phyloP scores from a whole-genome alignment of 2,797 vertebrate genomes.

The Sebastes alutus region DNA sequence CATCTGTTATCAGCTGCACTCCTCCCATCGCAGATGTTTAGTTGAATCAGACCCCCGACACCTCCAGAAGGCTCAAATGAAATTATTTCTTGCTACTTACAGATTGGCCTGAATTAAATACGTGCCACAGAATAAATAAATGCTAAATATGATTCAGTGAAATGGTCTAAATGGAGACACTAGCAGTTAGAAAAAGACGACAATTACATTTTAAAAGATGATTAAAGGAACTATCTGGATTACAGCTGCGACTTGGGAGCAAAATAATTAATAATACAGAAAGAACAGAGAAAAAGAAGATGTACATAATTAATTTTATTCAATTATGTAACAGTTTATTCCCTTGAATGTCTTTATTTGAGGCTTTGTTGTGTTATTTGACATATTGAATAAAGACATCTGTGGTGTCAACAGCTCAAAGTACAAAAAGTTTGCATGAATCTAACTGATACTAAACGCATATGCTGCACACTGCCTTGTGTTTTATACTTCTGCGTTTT shows the following conservation, averaged over 20 bases:
- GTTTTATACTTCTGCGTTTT: constrained; percentile 11
- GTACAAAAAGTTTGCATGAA: background rate
- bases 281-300: background rate
- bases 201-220: constrained; percentile 8
- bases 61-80: constrained; percentile 29
- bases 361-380: background rate
- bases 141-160: constrained; percentile 21
- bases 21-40: constrained; percentile 37
- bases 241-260: constrained; percentile 8
- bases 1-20: constrained; percentile 25
- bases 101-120: constrained; percentile 47
- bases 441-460: background rate
- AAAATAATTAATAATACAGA: constrained; percentile 18
- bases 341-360: background rate
- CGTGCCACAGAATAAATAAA: constrained; percentile 44
- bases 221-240: constrained; percentile 20
- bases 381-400: background rate
- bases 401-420: background rate
- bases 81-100: constrained; percentile 43
- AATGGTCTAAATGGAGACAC: constrained; percentile 23
- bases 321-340: background rate
- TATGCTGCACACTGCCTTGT: background rate
- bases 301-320: background rate
- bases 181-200: background rate
- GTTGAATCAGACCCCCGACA: constrained; percentile 32